These are phyloP conservation scores for Pseudomyrmex sp. DNA, from an alignment of 1,140 invertebrate genomes.

Conservation along the genomic window DNA sequence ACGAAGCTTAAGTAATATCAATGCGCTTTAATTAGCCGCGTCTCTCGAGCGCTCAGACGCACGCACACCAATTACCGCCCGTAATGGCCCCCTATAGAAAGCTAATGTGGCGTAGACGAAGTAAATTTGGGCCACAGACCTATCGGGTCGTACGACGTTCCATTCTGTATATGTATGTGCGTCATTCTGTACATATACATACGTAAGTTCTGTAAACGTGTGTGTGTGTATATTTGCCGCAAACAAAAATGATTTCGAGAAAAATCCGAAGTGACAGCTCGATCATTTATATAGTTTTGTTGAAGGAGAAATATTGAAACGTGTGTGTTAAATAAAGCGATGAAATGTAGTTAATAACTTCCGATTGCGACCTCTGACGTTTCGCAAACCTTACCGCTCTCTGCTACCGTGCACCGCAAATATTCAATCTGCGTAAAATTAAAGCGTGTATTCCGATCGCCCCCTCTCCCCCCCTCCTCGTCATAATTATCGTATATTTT, in stretches of 20 bases:
- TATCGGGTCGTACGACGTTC: neutral
- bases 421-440: slow-evolving; percentile 15
- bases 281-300: too few relatives aligned
- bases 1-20: slow-evolving; percentile 47
- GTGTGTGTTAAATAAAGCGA: neutral
- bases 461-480: too few relatives aligned
- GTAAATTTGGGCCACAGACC: neutral
- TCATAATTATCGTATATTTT: slow-evolving; percentile 9
- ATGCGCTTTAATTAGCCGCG: slow-evolving; percentile 38
- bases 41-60: slow-evolving; percentile 15
- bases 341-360: slow-evolving; percentile 27
- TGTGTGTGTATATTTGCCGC: neutral
- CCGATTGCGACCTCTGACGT: neutral
- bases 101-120: slow-evolving; percentile 19
- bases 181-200: neutral
- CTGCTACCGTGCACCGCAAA: neutral
- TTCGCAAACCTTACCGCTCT: too few relatives aligned
- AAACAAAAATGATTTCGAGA: neutral
- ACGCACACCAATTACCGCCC: slow-evolving; percentile 21
- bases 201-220: neutral
- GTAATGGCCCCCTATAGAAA: slow-evolving; percentile 30
- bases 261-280: neutral
- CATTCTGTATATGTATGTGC: neutral
- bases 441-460: neutral
- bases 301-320: too few relatives aligned